Conservation (phyloP, 2,797 vertebrate genomes). For the Apogon hyalosoma region DNA sequence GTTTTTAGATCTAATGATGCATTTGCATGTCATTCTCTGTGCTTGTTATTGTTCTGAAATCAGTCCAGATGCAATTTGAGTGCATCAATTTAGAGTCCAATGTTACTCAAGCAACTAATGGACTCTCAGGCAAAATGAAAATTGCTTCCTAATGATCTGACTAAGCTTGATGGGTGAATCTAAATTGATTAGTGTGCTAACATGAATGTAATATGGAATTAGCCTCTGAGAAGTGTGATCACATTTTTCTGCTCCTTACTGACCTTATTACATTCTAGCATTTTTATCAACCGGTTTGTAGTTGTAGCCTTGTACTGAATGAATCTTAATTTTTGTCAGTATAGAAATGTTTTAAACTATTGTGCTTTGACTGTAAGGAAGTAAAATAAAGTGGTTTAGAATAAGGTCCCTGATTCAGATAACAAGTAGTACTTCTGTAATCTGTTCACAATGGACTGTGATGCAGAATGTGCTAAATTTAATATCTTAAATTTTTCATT, state of each 20-base stretch:
- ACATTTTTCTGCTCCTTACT: constrained; percentile 66
- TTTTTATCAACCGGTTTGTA: constrained; percentile 44
- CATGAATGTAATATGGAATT: constrained; percentile 81
- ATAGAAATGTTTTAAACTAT: neutral
- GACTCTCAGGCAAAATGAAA: constrained; percentile 83
- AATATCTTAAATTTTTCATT: no score
- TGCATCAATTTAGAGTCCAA: constrained; percentile 78
- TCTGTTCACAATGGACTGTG: no score
- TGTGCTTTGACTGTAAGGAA: neutral
- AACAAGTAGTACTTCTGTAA: no score
- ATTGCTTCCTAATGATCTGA: constrained; percentile 86
- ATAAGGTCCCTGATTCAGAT: no score
- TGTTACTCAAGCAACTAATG: constrained; percentile 83
- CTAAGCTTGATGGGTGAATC: constrained; percentile 82
- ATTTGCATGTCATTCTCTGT: constrained; percentile 77
- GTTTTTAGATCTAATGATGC: constrained; percentile 76
- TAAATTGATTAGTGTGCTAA: constrained; percentile 83
- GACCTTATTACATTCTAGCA: constrained; percentile 66
- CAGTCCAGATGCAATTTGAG: constrained; percentile 81
- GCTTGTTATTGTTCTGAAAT: constrained; percentile 81
- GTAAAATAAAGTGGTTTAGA: no score
- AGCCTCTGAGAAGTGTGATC: constrained; percentile 79
- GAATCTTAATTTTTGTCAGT: constrained; percentile 5
- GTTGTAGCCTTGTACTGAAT: constrained; percentile 36
- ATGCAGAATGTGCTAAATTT: no score